phyloP scores from a whole-genome alignment of 2,113 vertebrate species.

The Vulpes lagopus region DNA sequence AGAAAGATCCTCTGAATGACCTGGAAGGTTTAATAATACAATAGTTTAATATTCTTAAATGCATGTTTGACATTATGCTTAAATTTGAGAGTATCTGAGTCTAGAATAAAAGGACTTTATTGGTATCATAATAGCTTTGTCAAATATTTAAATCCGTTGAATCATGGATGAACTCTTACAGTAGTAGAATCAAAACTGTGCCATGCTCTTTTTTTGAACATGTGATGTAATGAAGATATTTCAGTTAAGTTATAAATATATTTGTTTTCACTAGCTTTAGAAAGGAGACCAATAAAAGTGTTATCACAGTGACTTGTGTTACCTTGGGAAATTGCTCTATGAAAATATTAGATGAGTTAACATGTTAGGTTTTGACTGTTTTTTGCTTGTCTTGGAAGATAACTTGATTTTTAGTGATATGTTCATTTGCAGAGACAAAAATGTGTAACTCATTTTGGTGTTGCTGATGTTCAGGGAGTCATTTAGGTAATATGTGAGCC shows the following conservation, averaged over 20 bases:
- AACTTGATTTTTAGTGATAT: constrained; percentile 48
- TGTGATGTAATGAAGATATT: constrained; percentile 37
- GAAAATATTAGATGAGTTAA: constrained; percentile 54
- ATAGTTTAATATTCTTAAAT: constrained; percentile 50
- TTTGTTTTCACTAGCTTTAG: constrained; percentile 52
- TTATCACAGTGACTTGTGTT: constrained; percentile 1
- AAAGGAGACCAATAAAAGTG: constrained; percentile 26
- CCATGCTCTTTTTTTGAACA: background rate
- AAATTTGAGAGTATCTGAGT: constrained; percentile 45
- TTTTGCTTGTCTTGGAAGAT: constrained; percentile 44
- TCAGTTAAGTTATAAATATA: constrained; percentile 64
- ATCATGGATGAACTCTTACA: constrained; percentile 41
- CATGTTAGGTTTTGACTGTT: background rate
- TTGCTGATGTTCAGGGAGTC: constrained; percentile 16
- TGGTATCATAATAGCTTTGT: background rate
- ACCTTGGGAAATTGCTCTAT: constrained; percentile 26
- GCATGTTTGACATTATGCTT: constrained; percentile 13
- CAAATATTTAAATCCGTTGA: constrained; percentile 54
- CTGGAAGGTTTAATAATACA: constrained; percentile 36
- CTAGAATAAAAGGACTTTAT: background rate
- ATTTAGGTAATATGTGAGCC: constrained; percentile 1
- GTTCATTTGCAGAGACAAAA: constrained; percentile 22
- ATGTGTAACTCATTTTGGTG: background rate
- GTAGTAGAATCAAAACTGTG: constrained; percentile 59
- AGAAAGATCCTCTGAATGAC: constrained; percentile 16